Percentiles rank a stretch among this genome's conserved stretches.
phyloP scores from a whole-genome alignment of 2,113 vertebrate species.

The Pterocles orientalis region DNA sequence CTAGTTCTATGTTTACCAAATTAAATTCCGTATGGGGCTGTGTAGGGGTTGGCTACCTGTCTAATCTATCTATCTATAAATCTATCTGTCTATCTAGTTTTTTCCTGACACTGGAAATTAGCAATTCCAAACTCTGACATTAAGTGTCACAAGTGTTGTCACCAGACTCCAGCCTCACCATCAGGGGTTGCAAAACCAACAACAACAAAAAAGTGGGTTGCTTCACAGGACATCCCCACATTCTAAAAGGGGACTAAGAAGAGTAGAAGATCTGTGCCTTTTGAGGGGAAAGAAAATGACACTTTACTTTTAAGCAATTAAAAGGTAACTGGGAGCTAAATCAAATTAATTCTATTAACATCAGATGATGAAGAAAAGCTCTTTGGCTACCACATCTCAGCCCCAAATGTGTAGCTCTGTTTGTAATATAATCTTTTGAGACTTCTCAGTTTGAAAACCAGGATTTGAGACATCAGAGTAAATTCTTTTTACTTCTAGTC shows the following conservation, averaged over 20 bases:
- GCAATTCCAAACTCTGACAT: not conserved
- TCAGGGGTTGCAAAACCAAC: not conserved
- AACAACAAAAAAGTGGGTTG: rapidly evolving
- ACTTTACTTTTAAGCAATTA: not conserved
- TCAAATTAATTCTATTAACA: not conserved
- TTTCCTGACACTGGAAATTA: not conserved
- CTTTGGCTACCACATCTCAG: not conserved
- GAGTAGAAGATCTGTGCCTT: not conserved
- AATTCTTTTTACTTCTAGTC: not conserved
- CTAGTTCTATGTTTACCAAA: not conserved
- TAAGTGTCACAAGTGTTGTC: not conserved
- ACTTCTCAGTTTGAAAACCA: not conserved
- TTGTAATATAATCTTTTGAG: not conserved
- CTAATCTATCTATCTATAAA: too few relatives aligned
- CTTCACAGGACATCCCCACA: not conserved
- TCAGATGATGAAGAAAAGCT: not conserved
- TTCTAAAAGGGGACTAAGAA: not conserved
- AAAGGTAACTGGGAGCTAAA: not conserved
- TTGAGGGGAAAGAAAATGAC: not conserved
- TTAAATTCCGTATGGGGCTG: not conserved
- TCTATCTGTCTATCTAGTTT: not conserved
- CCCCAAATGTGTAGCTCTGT: not conserved
- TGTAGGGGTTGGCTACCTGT: not conserved
- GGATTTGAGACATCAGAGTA: not conserved
- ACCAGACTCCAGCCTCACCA: not conserved